Percentiles rank a stretch among this genome's conserved stretches.
These are phyloP conservation scores for Drosophila chauvacae DNA, from an alignment of 1,140 invertebrate species.

Conservation along the genomic window DNA sequence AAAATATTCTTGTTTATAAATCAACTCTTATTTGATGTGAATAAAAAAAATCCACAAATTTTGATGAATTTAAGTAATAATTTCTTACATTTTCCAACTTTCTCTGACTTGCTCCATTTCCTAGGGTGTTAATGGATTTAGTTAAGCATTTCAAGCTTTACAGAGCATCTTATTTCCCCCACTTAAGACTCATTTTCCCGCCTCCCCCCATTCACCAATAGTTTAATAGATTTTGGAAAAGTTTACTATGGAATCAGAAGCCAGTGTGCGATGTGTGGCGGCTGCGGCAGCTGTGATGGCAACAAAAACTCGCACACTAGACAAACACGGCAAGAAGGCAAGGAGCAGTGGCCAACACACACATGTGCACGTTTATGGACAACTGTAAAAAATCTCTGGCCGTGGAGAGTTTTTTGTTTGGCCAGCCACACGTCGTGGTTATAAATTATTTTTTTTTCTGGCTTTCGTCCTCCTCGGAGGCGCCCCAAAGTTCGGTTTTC, in stretches of 20 bases:
- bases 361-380: constrained; percentile 54
- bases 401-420: constrained; percentile 66
- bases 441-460: constrained; percentile 71
- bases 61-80: background rate
- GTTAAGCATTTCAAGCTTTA: background rate
- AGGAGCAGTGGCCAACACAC: constrained; percentile 17
- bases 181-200: background rate
- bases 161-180: background rate
- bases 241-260: background rate
- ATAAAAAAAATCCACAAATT: background rate
- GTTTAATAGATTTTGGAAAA: constrained; percentile 19
- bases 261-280: constrained; percentile 39
- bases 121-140: constrained; percentile 1
- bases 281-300: constrained; percentile 61
- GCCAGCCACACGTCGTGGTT: constrained; percentile 81
- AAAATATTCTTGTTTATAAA: background rate
- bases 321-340: constrained; percentile 26
- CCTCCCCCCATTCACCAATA: background rate
- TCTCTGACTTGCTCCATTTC: background rate
- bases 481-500: constrained; percentile 33
- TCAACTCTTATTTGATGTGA: background rate
- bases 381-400: constrained; percentile 76
- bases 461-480: constrained; percentile 16
- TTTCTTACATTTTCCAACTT: no score
- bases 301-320: constrained; percentile 61